Conservation (phyloP, 92 coral and sea anemone genomes). For the Umimayanthus kanabou region DNA sequence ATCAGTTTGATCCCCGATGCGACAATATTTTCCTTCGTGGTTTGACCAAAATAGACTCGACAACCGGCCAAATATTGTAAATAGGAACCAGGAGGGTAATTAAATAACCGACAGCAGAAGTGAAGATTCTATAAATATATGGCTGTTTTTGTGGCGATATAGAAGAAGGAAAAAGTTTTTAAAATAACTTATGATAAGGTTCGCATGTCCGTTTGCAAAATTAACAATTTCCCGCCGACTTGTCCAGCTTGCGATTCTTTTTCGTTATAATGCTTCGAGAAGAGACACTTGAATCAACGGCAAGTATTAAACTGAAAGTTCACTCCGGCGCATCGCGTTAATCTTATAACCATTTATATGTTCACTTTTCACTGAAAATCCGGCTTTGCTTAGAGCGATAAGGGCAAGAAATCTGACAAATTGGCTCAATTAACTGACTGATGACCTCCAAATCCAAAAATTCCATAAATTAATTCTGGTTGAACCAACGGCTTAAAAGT, state of each 20-base stretch:
- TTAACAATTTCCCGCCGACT: not conserved
- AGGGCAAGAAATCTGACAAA: conserved; percentile 2
- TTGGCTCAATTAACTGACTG: not conserved
- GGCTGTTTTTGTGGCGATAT: not conserved
- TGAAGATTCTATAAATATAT: conserved; percentile 4
- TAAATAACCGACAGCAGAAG: not conserved
- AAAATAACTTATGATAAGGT: not conserved
- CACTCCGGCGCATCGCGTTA: not conserved
- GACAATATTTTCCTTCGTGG: conserved; percentile 6
- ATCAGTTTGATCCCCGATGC: conserved; percentile 36
- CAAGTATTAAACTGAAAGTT: not conserved
- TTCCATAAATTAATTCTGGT: not conserved
- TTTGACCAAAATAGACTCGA: conserved; percentile 30
- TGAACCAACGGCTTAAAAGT: not conserved
- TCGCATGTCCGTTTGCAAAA: not conserved
- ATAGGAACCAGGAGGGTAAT: conserved; percentile 6
- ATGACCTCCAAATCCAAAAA: conserved; percentile 7
- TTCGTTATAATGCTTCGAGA: not conserved
- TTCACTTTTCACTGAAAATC: not conserved
- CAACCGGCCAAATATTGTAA: conserved; percentile 26
- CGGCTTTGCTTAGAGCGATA: not conserved
- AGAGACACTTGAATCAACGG: too few species aligned
- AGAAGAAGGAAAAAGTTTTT: not conserved
- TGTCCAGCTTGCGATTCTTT: not conserved
- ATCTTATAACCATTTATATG: not conserved